Conservation (phyloP, 2,113 vertebrate species). For the Hypomesus transpacificus region DNA sequence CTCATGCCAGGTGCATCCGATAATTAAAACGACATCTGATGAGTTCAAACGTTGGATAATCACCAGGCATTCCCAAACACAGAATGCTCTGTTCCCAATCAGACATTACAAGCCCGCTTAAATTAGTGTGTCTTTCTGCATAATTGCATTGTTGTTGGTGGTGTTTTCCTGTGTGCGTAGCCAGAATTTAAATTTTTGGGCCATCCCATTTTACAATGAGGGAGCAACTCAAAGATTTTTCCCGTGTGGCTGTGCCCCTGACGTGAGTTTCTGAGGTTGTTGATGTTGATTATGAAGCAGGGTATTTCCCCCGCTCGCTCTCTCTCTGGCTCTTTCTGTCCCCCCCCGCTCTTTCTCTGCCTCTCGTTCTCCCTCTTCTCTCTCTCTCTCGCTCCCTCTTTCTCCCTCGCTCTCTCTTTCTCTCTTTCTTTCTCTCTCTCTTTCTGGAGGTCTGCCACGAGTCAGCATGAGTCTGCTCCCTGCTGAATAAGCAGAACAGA, state of each 20-base stretch:
- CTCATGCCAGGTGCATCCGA: neutral
- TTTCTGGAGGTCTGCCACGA: neutral
- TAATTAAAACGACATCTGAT: neutral
- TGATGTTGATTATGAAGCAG: neutral
- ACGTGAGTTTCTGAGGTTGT: too few species aligned
- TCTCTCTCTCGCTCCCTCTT: neutral
- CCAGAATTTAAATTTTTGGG: too few species aligned
- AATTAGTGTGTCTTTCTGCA: too few species aligned
- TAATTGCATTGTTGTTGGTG: too few species aligned
- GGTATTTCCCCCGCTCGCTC: neutral
- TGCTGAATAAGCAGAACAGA: neutral
- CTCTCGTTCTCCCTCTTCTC: neutral
- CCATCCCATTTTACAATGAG: too few species aligned
- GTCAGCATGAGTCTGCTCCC: neutral
- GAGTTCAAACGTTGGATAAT: neutral
- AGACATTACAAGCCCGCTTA: too few species aligned
- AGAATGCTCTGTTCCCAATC: too few species aligned
- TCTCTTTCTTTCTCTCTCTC: conserved; percentile 9
- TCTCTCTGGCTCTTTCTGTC: neutral
- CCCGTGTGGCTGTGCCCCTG: too few species aligned
- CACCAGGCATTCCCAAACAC: neutral
- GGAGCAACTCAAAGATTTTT: too few species aligned
- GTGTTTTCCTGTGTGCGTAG: too few species aligned
- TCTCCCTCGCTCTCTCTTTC: conserved; percentile 7
- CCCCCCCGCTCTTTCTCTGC: neutral